Percentiles rank a stretch among this genome's conserved stretches.
These are phyloP conservation scores for Desoria tigrina DNA, from an alignment of 2,888 invertebrate species.

Conservation along the genomic window DNA sequence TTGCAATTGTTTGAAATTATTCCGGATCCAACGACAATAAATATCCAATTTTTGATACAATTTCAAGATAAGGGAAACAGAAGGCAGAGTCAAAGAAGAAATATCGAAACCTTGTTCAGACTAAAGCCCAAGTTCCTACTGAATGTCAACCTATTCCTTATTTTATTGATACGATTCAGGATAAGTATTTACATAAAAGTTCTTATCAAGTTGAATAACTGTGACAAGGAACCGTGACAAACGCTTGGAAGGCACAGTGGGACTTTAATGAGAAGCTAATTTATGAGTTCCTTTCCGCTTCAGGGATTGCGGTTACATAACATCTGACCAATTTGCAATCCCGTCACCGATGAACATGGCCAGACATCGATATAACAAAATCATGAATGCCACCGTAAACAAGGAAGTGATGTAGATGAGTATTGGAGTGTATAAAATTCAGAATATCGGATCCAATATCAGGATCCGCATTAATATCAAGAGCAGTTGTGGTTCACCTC, in stretches of 20 bases:
- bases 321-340: conserved; percentile 6
- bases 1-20: neutral
- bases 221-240: too few relatives aligned
- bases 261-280: conserved; percentile 14
- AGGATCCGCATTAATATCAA: neutral
- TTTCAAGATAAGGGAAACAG: neutral
- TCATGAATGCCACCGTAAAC: too few relatives aligned
- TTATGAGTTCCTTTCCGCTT: conserved; percentile 9
- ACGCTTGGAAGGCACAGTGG: too few relatives aligned
- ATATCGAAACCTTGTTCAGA: too few relatives aligned
- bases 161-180: neutral
- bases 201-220: neutral
- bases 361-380: too few relatives aligned
- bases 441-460: neutral
- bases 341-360: too few relatives aligned
- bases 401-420: too few relatives aligned
- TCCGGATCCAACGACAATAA: neutral
- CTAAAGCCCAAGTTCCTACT: too few relatives aligned
- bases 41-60: neutral
- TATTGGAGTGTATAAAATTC: too few relatives aligned
- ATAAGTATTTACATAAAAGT: conserved; percentile 10
- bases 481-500: conserved; percentile 4
- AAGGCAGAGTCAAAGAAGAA: neutral
- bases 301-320: neutral
- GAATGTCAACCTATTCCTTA: too few relatives aligned